phyloP scores from a whole-genome alignment of 1,140 invertebrate genomes.

The Scaptodrosophila lebanonensis region DNA sequence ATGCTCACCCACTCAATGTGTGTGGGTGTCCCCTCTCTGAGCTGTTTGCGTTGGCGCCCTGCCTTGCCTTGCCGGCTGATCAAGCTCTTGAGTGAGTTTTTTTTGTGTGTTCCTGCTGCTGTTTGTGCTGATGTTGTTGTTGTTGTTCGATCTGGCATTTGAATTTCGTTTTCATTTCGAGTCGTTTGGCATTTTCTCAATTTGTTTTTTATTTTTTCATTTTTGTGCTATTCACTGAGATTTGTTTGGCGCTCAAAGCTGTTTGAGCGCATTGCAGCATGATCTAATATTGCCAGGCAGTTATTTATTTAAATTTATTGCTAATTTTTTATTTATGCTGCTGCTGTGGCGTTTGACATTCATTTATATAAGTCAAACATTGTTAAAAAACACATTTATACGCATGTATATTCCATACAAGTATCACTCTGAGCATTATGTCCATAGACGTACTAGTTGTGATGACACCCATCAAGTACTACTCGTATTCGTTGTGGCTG shows the following conservation, averaged over 20 bases:
- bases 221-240: slow-evolving; percentile 33
- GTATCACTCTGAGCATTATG: no score
- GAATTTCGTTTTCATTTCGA: slow-evolving; percentile 65
- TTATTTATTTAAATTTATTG: slow-evolving; percentile 76
- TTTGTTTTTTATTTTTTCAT: slow-evolving; percentile 6
- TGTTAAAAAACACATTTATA: slow-evolving; percentile 17
- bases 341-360: slow-evolving; percentile 57
- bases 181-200: slow-evolving; percentile 13
- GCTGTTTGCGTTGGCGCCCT: slow-evolving; percentile 51
- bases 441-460: no score
- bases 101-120: slow-evolving; percentile 7
- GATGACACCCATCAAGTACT: no score
- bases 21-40: slow-evolving; percentile 67
- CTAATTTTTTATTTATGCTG: slow-evolving; percentile 64
- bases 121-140: no score
- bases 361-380: slow-evolving; percentile 65
- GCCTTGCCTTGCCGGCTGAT: not conserved
- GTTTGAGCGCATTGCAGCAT: slow-evolving; percentile 15
- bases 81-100: slow-evolving; percentile 56
- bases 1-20: slow-evolving; percentile 51
- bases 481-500: no score
- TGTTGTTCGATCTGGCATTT: slow-evolving; percentile 9
- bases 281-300: slow-evolving; percentile 68
- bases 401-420: slow-evolving; percentile 23
- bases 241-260: slow-evolving; percentile 21